Percentiles rank a stretch among this genome's conserved stretches.
Evolutionary conservation across 92 coral and sea anemone genomes (phyloP).

Genomic region (Porites evermanni): DNA sequence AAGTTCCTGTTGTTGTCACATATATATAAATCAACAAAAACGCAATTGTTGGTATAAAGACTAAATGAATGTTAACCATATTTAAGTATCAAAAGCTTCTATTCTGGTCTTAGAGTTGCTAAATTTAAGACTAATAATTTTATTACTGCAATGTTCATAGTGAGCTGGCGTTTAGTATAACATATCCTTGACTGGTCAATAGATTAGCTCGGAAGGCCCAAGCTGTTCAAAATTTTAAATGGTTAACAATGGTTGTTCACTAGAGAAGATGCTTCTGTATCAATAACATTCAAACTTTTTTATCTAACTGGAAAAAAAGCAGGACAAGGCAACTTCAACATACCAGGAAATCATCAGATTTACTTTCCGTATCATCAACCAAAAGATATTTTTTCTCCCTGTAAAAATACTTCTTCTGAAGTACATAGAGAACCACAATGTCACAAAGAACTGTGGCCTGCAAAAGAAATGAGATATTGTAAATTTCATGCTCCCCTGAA

Average conservation of each 20-base stretch:
- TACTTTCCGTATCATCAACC: constrained; percentile 67
- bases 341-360: constrained; percentile 14
- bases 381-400: constrained; percentile 79
- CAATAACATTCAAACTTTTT: background rate
- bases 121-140: no score
- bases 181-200: no score
- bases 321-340: background rate
- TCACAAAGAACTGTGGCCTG: constrained; percentile 95
- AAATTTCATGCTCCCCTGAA: background rate
- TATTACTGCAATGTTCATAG: no score
- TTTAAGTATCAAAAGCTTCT: background rate
- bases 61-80: background rate
- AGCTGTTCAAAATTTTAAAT: no score
- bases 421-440: constrained; percentile 74
- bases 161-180: background rate
- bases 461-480: background rate
- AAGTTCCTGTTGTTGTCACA: constrained; percentile 27
- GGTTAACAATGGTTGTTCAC: no score
- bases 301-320: background rate
- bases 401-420: constrained; percentile 75
- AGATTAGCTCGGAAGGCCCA: no score
- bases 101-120: no score
- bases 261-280: no score
- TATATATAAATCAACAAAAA: constrained; percentile 8
- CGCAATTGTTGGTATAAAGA: constrained; percentile 12